phyloP scores from a whole-genome alignment of 2,797 vertebrate genomes.

The Ataeniobius toweri region DNA sequence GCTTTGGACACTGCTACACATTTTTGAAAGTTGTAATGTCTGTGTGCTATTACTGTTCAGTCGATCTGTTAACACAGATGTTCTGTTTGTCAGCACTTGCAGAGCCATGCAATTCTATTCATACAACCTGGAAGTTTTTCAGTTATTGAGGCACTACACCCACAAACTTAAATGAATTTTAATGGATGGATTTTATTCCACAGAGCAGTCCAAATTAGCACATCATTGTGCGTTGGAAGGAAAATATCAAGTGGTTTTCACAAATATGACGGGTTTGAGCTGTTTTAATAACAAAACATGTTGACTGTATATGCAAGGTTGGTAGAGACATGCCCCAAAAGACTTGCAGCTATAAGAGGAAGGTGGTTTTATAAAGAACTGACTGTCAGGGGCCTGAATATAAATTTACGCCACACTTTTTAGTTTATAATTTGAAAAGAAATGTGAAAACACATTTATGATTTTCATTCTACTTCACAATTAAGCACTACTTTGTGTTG shows the following conservation, averaged over 20 bases:
- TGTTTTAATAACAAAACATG: not conserved
- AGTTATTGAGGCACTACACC: not conserved
- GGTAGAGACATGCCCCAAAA: not conserved
- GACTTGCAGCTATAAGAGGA: not conserved
- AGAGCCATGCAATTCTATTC: not conserved
- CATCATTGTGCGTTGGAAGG: not conserved
- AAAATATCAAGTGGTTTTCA: not conserved
- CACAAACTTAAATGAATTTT: not conserved
- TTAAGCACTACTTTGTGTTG: not conserved
- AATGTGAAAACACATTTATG: not conserved
- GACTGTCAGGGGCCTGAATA: not conserved
- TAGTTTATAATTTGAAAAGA: not conserved
- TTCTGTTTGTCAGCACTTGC: not conserved
- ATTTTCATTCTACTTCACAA: not conserved
- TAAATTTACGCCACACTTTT: not conserved
- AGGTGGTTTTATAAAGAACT: not conserved
- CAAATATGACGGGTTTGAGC: not conserved
- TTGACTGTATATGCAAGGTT: not conserved
- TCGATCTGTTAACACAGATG: not conserved
- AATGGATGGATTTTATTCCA: not conserved
- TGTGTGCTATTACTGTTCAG: not conserved
- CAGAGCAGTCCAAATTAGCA: not conserved
- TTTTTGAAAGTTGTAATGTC: not conserved
- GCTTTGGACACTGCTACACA: constrained; percentile 1
- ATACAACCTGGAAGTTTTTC: not conserved